Percentiles rank a stretch among this genome's conserved stretches.
phyloP scores from a whole-genome alignment of 2,888 invertebrate species.

The Junonia oenone region DNA sequence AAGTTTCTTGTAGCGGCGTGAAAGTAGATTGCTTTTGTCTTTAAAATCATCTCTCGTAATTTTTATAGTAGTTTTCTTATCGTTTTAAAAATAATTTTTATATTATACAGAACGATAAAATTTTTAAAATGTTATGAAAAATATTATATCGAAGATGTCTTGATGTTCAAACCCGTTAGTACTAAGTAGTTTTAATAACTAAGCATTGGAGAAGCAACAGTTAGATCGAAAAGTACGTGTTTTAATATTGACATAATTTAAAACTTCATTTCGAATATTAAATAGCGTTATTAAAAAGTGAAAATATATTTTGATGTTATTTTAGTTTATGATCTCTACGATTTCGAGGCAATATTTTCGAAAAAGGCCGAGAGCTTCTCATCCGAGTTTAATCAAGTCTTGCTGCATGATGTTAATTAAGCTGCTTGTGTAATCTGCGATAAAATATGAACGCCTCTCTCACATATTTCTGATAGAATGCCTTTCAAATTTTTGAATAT shows the following conservation, averaged over 20 bases:
- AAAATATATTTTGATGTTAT: background rate
- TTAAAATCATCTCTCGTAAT: background rate
- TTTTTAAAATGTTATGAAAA: background rate
- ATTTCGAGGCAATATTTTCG: no score
- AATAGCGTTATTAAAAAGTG: background rate
- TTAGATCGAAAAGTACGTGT: no score
- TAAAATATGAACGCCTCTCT: background rate
- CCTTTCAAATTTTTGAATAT: no score
- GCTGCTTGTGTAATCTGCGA: background rate
- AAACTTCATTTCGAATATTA: no score
- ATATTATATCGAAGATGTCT: no score
- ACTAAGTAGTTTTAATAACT: no score
- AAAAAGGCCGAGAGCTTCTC: background rate
- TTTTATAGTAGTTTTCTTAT: background rate
- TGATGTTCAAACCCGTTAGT: no score
- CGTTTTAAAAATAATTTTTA: background rate
- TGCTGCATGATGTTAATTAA: slow-evolving; percentile 8
- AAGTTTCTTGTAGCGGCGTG: background rate
- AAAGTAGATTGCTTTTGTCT: background rate
- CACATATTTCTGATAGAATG: background rate
- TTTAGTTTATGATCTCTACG: background rate
- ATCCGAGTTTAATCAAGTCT: slow-evolving; percentile 4
- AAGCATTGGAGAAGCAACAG: no score
- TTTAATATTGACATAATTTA: no score
- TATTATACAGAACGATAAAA: no score